Conservation (phyloP, 2,888 invertebrate species). For the Coelinius sp. region DNA sequence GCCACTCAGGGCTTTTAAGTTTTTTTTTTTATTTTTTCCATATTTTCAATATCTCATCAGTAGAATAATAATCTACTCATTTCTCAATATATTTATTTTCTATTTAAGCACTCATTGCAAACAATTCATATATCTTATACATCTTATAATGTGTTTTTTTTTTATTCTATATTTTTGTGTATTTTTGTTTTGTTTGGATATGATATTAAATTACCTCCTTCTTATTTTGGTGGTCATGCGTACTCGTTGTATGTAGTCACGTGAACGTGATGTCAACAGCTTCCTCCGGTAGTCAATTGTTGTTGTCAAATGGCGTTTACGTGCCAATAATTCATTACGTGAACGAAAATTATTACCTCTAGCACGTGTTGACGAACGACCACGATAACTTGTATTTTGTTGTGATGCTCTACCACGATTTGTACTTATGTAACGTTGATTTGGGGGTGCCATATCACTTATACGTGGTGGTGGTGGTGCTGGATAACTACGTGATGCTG, state of each 20-base stretch:
- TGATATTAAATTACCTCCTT: conserved; percentile 67
- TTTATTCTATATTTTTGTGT: conserved; percentile 26
- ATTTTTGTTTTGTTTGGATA: conserved; percentile 41
- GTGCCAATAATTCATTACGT: conserved; percentile 62
- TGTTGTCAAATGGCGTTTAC: conserved; percentile 63
- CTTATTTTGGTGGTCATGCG: conserved; percentile 67
- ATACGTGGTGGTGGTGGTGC: conserved; percentile 62
- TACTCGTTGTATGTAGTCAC: conserved; percentile 68
- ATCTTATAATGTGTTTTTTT: conserved; percentile 20
- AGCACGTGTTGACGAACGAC: conserved; percentile 63
- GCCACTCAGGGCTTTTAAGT: too few relatives aligned
- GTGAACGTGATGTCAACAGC: conserved; percentile 65
- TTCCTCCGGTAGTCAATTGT: conserved; percentile 67
- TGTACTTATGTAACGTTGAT: conserved; percentile 59
- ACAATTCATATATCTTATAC: conserved; percentile 36
- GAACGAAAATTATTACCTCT: conserved; percentile 59
- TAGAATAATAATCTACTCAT: background rate
- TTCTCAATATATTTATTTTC: conserved; percentile 23
- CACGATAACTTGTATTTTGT: conserved; percentile 62
- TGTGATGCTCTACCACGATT: conserved; percentile 65
- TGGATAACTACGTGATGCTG: conserved; percentile 62
- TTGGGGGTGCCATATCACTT: conserved; percentile 64
- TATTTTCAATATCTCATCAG: conserved; percentile 1
- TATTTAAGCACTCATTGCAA: conserved; percentile 27
- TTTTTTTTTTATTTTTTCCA: conserved; percentile 20